Percentiles rank a stretch among this genome's conserved stretches.
Conservation (phyloP, 2,888 invertebrate species). For the Cantharis rufa region DNA sequence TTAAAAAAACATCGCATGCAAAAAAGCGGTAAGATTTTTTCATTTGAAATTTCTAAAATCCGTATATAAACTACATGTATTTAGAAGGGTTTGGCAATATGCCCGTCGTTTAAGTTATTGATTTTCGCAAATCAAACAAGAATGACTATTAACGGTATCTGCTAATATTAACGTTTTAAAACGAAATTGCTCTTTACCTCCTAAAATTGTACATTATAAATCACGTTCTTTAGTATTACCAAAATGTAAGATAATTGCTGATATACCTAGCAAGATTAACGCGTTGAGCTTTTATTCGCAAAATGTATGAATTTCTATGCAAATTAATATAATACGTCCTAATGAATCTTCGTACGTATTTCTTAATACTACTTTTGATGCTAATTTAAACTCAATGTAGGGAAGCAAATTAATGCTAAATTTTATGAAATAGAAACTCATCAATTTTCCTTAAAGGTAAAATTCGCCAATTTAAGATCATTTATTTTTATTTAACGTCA, state of each 20-base stretch:
- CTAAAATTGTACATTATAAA: not conserved
- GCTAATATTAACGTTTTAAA: not conserved
- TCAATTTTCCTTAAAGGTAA: not conserved
- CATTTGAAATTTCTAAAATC: not conserved
- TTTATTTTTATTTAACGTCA: not conserved
- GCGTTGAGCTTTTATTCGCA: not conserved
- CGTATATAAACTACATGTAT: conserved; percentile 5
- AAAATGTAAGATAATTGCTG: not conserved
- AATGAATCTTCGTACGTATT: not conserved
- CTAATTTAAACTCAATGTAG: not conserved
- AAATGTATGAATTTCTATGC: not conserved
- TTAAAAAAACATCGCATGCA: not conserved
- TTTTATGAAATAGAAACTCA: not conserved
- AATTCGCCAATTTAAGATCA: not conserved
- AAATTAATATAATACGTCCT: not conserved
- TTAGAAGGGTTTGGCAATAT: conserved; percentile 12
- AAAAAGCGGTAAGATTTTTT: not conserved
- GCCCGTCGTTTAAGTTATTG: conserved; percentile 10
- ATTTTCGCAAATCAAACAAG: conserved; percentile 17
- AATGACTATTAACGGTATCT: not conserved
- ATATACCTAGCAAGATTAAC: not conserved
- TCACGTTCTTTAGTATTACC: not conserved
- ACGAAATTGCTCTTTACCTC: not conserved
- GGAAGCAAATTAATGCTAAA: not conserved
- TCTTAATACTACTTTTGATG: not conserved